Evolutionary conservation across 2,113 vertebrate species (phyloP).

Genomic region (Apistogramma diplotaenia): DNA sequence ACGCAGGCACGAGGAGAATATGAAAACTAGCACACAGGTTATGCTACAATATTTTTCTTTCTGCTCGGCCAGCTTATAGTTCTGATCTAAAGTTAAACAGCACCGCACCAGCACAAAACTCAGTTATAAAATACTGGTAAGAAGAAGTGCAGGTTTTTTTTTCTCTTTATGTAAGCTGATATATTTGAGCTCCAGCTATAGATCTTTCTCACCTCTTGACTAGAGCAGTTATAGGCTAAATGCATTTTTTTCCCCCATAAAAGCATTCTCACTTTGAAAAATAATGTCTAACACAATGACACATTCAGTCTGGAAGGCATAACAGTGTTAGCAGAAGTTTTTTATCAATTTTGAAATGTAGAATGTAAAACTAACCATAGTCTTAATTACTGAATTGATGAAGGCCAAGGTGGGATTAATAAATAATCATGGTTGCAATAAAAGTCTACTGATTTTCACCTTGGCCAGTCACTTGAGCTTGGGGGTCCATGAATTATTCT

Average conservation of each 20-base stretch:
- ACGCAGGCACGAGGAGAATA: no score
- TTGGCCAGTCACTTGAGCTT: conserved; percentile 27
- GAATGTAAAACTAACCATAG: conserved; percentile 5
- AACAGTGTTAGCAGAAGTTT: conserved; percentile 2
- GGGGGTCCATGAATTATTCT: conserved; percentile 50
- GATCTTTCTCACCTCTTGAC: conserved; percentile 15
- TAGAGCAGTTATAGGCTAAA: conserved; percentile 14
- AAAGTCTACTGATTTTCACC: conserved; percentile 34
- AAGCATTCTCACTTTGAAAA: conserved; percentile 17
- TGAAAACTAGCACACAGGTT: not conserved
- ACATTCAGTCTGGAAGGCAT: not conserved
- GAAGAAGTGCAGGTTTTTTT: not conserved
- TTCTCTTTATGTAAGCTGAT: not conserved
- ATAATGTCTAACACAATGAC: conserved; percentile 16
- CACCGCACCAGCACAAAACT: not conserved
- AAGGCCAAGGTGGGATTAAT: conserved; percentile 18
- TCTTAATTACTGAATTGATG: conserved; percentile 35
- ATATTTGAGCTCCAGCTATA: not conserved
- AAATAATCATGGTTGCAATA: conserved; percentile 37
- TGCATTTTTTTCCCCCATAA: not conserved
- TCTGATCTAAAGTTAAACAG: not conserved
- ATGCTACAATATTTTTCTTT: not conserved
- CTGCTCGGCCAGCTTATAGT: not conserved
- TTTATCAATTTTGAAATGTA: conserved; percentile 15
- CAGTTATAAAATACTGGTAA: not conserved